A percentile compares a stretch with the other conserved stretches of the same genome.
phyloP scores from a whole-genome alignment of 2,888 invertebrate genomes.

The Acrocyrtus sp. region DNA sequence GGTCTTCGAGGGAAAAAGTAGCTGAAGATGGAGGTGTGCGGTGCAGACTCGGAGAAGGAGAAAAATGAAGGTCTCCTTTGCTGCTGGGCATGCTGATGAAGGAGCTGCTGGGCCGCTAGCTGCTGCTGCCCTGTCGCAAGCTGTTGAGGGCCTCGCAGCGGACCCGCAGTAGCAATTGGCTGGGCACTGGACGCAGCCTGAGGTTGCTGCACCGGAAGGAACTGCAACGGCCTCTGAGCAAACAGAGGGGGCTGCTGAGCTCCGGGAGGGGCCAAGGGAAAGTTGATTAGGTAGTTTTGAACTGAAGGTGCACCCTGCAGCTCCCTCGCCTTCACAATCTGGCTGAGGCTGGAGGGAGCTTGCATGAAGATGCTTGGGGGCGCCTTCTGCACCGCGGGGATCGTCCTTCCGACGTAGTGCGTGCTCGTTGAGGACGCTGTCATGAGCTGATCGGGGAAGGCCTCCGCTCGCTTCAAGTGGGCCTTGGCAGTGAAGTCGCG shows the following conservation, averaged over 20 bases:
- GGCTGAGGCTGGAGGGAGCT: constrained; percentile 20
- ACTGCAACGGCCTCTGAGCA: background rate
- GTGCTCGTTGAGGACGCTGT: constrained; percentile 23
- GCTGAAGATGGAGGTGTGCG: constrained; percentile 32
- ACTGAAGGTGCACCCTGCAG: constrained; percentile 32
- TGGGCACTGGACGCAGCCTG: background rate
- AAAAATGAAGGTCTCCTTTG: constrained; percentile 36
- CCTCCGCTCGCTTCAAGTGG: constrained; percentile 42
- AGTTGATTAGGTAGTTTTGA: constrained; percentile 33
- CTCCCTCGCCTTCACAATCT: constrained; percentile 19
- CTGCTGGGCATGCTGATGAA: constrained; percentile 9
- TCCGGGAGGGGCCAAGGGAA: constrained; percentile 17
- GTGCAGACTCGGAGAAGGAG: constrained; percentile 32
- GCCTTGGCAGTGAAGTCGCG: constrained; percentile 47
- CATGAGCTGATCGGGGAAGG: constrained; percentile 48
- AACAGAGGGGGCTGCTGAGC: background rate
- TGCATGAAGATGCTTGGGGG: constrained; percentile 45
- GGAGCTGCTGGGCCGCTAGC: background rate
- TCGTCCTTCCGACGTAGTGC: constrained; percentile 39
- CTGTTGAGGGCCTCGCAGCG: background rate
- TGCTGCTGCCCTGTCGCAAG: background rate
- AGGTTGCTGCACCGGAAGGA: background rate
- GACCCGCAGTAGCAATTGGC: background rate
- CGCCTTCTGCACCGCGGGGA: constrained; percentile 1
- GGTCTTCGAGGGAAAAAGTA: constrained; percentile 39